Base-by-base conservation (phyloP, 2,797 vertebrate genomes). In the Menidia menidia region DNA sequence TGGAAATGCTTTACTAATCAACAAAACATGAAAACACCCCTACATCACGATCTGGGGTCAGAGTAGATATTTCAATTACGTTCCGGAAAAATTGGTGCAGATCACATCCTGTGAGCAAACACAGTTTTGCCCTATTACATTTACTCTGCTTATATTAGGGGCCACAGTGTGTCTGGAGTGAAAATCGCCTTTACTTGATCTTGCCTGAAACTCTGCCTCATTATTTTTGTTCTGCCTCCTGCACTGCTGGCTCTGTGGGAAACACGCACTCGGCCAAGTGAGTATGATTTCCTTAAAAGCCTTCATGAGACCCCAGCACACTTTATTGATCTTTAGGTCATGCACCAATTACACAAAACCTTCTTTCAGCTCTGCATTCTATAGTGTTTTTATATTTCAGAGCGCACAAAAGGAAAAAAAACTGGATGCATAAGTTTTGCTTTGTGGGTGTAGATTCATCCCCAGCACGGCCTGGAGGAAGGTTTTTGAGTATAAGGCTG, bases 401-500 rank as follows among this genome's bases (percentile, higher is more conserved):
- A 51, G 19, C 52, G 60, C 59, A 64, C 55, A 52, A 18, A 53
- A 30, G 25, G n/a, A n/a, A 25, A 25, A 25, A 25, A 25, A 25
- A 3, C 39, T 8, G 12, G 2, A 62, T 56, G 32, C 47, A 67
- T 60, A 78, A 18, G 33, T 59, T 15, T 61, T 18, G 43, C 67
- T 60, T 69, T 58, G 51, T 84, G 39, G 30, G 18, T 64, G 54
- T 4, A 48, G 52, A 64, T 44, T 64, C 0, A 53, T 66, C 50
- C 50, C 25, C 32, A 43, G 50, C 13, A 1, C 47, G 4, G 73
- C 82, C 76, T 15, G n/a, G 30, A 76, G 85, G 61, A 74, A 55
- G 25, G 69, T 71, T 59, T 81, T 82, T 18, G 66, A 62, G 44
- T 25, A 84, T 70, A 82, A 80, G n/a, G 70, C 32, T 4, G 12